Evolutionary conservation across 2,888 invertebrate species (phyloP), one percentile per base, ranked within the genome.

Genomic region (Bruchidius siliquastri): DNA sequence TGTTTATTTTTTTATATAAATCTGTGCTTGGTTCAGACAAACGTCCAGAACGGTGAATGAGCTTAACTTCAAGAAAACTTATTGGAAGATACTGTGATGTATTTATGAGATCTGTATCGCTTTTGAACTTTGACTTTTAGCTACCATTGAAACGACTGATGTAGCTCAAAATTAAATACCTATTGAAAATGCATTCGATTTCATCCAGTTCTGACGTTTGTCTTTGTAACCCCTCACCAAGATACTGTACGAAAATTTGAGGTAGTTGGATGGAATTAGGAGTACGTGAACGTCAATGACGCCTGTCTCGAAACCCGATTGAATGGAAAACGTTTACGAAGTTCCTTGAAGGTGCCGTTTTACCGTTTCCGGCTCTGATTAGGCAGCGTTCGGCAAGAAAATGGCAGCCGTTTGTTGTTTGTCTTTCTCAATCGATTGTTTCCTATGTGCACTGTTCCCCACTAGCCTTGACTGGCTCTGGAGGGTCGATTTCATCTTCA

Each of bases 251-350:
- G 21, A 68, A 68, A 79, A 81, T 89, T 89, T 91, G 91, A 91
- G 91, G 91, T 91, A 91, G 91, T 89, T 90, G 91, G 91, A 91
- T 91, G 91, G 91, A 91, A 91, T 91, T 75, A 89, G 82, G 82
- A 78, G 79, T 79, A 80, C 78, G 78, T 77, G 75, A 73, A 77
- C 10, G 32, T 71, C 22, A 22, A 13, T 21, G 22, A 68, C 22
- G 68, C 10, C 18, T 3, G 8, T n/a, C n/a, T 67, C 68, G 21
- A 67, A 3, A 21, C 68, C 21, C 68, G 68, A 67, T 4, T n/a
- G 21, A 67, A 21, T 20, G n/a, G 68, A 67, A 67, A 20, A 67
- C 20, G 21, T 67, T n/a, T 20, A 21, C 21, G 18, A n/a, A 21
- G 68, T 21, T 8, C 10, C 68, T 68, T 67, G n/a, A 67, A 20